Base-by-base conservation (phyloP, 2,888 invertebrate species). In the Ophraella communa region DNA sequence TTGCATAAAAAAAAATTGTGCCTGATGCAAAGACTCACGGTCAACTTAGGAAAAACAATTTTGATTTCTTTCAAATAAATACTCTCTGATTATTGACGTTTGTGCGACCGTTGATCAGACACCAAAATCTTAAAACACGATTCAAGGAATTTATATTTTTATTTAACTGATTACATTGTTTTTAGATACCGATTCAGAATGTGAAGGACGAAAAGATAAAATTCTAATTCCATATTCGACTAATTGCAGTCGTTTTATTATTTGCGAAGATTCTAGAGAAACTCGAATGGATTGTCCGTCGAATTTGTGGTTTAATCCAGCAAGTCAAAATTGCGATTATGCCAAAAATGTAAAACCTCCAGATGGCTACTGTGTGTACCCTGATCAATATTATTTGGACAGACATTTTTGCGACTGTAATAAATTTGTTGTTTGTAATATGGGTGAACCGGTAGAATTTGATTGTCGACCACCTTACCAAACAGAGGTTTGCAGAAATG, bases 351-450 rank as follows among this genome's bases (percentile, higher is more conserved):
- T 53, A 5, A 24, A 18, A 8, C 20, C 39, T 7, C 56, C 62
- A 17, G 10, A 62, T 4, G 30, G 21, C 21, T 63, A 53, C 14
- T 63, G 63, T 33, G 39, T 44, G 30, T 44, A 52, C 7, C n/a
- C 44, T 7, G 53, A 44, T 10, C 18, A 17, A 14, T 20, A 24
- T 27, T 63, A 53, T 24, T 27, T 56, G 17, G 57, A 57, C 45
- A 20, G 35, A 21, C 63, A 63, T 58, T 53, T 14, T 3, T 63
- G 63, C 24, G 53, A 58, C 17, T 63, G 63, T 10, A 53, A 30
- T n/a, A 63, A 63, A 53, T 63, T 52, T 14, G 24, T 63, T 4
- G 10, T 53, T 5, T 63, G 63, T 53, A 20, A 21, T 27, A 11
- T 17, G 21, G 53, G 58, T 1, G 24, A 17, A 20, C 52, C 52